Percentiles rank a stretch among this genome's conserved stretches.
phyloP scores from a whole-genome alignment of 2,888 invertebrate genomes.

The Hartigia nigra region DNA sequence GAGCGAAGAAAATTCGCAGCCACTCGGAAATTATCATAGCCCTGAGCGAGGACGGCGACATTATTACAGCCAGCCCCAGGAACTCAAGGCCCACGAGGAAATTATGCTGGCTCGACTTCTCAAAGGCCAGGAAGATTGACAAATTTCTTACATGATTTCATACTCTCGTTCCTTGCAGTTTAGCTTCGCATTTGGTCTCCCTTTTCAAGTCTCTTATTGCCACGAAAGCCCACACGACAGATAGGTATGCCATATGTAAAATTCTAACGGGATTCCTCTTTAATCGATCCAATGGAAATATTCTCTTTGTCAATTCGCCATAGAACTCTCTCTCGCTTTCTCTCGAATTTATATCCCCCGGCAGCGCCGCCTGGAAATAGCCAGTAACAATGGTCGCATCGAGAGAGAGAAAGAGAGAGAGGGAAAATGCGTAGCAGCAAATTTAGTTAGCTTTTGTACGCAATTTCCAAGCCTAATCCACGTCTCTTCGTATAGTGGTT shows the following conservation, averaged over 20 bases:
- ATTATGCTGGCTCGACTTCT: background rate
- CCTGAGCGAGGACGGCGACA: background rate
- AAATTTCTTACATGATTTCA: background rate
- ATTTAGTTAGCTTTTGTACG: constrained; percentile 7
- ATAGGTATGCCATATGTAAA: background rate
- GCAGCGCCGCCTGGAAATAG: background rate
- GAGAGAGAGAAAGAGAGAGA: background rate
- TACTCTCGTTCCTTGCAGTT: background rate
- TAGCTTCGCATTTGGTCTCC: background rate
- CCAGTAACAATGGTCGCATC: background rate
- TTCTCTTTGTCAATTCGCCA: background rate
- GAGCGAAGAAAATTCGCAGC: background rate
- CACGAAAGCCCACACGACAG: background rate
- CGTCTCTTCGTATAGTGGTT: background rate
- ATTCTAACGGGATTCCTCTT: background rate
- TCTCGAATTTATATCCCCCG: background rate
- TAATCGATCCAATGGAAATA: background rate
- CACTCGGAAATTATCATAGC: background rate
- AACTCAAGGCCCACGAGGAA: background rate
- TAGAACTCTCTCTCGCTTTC: background rate
- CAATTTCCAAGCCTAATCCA: background rate
- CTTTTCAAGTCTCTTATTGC: background rate
- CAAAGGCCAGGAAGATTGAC: background rate
- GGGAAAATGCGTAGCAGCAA: constrained; percentile 5
- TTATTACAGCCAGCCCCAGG: background rate